phyloP scores from a whole-genome alignment of 2,888 invertebrate species.

The Coronaproctus castanopsis region DNA sequence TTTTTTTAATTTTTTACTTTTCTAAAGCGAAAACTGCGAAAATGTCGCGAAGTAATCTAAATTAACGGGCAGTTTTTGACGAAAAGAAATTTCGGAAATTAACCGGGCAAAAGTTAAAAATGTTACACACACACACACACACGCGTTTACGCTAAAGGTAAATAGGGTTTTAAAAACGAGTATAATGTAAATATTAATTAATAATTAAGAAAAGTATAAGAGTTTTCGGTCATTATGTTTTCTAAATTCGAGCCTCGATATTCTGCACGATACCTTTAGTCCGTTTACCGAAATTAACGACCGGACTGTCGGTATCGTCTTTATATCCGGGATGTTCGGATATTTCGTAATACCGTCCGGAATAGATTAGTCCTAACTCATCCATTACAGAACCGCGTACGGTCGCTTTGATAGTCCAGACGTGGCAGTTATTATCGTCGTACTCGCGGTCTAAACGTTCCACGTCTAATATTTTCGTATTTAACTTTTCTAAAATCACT shows the following conservation, averaged over 20 bases:
- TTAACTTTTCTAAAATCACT: constrained; percentile 75
- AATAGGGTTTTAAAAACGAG: too few species aligned
- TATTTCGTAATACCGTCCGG: constrained; percentile 86
- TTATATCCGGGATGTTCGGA: constrained; percentile 86
- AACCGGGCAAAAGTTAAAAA: too few species aligned
- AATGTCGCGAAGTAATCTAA: too few species aligned
- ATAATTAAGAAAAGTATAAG: too few species aligned
- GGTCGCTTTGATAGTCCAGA: constrained; percentile 91
- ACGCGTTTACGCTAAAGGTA: too few species aligned
- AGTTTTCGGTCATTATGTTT: too few species aligned
- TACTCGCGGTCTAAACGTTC: constrained; percentile 78
- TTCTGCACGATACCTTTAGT: constrained; percentile 10
- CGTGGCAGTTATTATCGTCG: constrained; percentile 82
- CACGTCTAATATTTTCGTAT: constrained; percentile 81
- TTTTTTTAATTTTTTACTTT: too few species aligned
- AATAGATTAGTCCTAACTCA: constrained; percentile 82
- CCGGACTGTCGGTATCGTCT: constrained; percentile 44
- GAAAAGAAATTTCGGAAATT: too few species aligned
- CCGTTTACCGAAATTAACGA: background rate
- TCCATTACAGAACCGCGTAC: constrained; percentile 76
- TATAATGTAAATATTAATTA: too few species aligned
- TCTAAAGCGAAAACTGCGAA: too few species aligned
- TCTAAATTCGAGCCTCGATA: constrained; percentile 12
- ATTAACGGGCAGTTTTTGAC: too few species aligned
- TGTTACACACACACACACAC: too few species aligned